Evolutionary conservation across 2,113 vertebrate genomes (phyloP), one percentile per base, ranked within the genome.

Genomic region (Otocyon megalotis): DNA sequence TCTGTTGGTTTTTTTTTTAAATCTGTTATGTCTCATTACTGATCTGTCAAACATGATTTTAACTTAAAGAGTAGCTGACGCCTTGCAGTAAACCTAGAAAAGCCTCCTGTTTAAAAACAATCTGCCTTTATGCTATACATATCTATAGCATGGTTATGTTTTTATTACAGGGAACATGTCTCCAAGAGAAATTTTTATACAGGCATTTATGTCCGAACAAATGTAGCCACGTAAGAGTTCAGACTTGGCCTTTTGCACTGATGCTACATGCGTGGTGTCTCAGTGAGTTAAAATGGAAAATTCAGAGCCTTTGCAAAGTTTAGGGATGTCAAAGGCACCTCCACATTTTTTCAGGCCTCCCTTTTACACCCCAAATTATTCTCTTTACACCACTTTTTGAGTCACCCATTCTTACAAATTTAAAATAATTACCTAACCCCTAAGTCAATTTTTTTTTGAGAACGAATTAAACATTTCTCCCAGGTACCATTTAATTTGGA

Each of bases 21-120:
- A 91, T 90, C 97, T 98, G 98, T 98, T 98, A 97, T 98, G 92
- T 98, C 91, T 98, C 97, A 81, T 98, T 98, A 97, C 95, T 95
- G 92, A 98, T 96, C 98, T 98, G 98, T 98, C 98, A 99, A 99
- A 98, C 98, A 98, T 97, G 94, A 98, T 98, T 99, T 98, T 92
- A 98, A 97, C 96, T 98, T 93, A 97, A 93, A 98, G 80, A 98
- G 94, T 97, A 98, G 56, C 93, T 95, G 97, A 97, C 32, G 81
- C 94, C 93, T 97, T 96, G 87, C 82, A 96, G 93, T 88, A 97
- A 97, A 95, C 90, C 93, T 95, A 92, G 82, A 96, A 97, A 98
- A 90, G 35, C 74, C 67, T 81, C 80, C 77, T 86, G 74, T 96
- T 96, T 97, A 91, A 96, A 98, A 97, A 96, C 82, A 93, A 79